phyloP scores from a whole-genome alignment of 1,140 invertebrate genomes.

The Lepidotrigona ventralis region DNA sequence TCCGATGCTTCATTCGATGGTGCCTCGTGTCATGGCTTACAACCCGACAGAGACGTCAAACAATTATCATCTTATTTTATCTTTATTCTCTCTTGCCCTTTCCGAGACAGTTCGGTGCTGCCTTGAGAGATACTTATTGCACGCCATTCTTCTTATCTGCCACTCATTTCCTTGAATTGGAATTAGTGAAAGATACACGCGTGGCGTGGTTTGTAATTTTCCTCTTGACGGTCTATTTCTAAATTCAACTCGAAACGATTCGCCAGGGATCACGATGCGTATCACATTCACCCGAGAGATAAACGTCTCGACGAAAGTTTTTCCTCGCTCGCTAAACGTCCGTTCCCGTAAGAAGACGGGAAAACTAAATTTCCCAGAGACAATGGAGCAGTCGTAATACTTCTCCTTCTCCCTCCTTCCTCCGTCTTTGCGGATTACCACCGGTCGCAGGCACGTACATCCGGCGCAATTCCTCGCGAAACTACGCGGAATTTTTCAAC shows the following conservation, averaged over 20 bases:
- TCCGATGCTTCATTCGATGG: constrained; percentile 2
- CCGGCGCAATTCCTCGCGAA: constrained; percentile 32
- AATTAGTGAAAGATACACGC: neutral
- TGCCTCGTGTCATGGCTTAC: constrained; percentile 11
- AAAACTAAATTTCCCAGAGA: constrained; percentile 10
- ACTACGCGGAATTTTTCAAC: constrained; percentile 50
- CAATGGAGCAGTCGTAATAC: constrained; percentile 13
- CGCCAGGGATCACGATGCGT: neutral
- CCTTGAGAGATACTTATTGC: neutral
- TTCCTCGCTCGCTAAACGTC: neutral
- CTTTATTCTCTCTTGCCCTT: neutral
- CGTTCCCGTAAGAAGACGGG: neutral
- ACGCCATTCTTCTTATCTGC: neutral
- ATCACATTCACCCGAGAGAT: neutral
- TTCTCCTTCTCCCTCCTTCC: neutral
- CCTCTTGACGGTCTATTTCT: too few species aligned
- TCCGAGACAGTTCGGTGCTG: neutral
- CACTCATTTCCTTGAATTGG: neutral
- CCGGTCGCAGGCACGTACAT: neutral
- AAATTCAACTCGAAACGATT: neutral
- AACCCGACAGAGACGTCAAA: constrained; percentile 24
- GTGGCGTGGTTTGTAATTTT: neutral
- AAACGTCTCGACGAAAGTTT: neutral
- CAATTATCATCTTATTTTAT: constrained; percentile 23
- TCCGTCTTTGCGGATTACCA: constrained; percentile 28